Percentiles rank a stretch among this genome's conserved stretches.
These are phyloP conservation scores for Cichladusa arquata DNA, from an alignment of 2,113 vertebrate genomes.

Conservation along the genomic window DNA sequence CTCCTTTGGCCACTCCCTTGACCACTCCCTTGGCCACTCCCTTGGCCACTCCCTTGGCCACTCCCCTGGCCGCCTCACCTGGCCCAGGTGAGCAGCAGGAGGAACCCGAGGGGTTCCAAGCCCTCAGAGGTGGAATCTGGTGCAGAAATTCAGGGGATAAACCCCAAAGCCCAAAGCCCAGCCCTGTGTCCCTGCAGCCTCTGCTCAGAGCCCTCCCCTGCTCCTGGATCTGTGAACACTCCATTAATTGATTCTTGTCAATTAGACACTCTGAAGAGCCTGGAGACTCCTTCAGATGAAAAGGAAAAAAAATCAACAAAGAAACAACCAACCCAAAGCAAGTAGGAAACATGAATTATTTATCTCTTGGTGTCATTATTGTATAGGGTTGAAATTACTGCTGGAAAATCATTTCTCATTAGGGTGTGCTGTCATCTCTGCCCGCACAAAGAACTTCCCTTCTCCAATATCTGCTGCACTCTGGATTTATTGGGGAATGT, in stretches of 20 bases:
- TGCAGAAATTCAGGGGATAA: background rate
- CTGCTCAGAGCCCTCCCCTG: too few relatives aligned
- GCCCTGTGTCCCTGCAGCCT: background rate
- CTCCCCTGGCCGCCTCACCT: background rate
- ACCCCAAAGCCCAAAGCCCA: background rate
- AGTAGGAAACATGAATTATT: background rate
- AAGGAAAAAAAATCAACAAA: background rate
- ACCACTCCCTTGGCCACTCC: too few relatives aligned
- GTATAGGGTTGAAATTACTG: conserved; percentile 23
- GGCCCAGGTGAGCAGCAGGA: background rate
- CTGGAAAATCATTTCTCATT: conserved; percentile 34
- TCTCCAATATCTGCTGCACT: background rate
- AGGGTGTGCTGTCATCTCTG: background rate
- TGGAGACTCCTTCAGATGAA: conserved; percentile 28
- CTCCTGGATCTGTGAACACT: background rate
- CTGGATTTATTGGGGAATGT: background rate
- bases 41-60: too few relatives aligned
- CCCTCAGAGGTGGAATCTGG: background rate
- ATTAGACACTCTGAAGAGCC: background rate
- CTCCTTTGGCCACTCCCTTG: too few relatives aligned
- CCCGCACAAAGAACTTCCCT: background rate
- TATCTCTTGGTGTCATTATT: conserved; percentile 11
- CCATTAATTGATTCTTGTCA: background rate
- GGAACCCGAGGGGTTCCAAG: background rate
- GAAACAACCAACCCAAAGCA: background rate